These are phyloP conservation scores for Phrynocephalus vlangalii DNA, from an alignment of 2,797 vertebrate genomes.

Conservation along the genomic window DNA sequence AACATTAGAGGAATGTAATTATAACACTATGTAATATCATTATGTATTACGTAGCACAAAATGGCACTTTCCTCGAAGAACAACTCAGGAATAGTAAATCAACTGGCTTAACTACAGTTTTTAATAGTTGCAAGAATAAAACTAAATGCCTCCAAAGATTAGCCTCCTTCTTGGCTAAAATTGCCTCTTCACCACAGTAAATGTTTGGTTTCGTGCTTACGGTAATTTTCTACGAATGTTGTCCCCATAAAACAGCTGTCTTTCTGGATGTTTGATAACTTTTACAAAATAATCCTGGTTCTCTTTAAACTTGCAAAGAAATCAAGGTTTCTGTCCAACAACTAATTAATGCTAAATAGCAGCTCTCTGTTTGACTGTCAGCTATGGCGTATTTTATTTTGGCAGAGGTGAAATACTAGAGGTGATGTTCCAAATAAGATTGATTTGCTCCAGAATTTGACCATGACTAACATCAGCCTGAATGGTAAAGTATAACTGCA, in stretches of 20 bases:
- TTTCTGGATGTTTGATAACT: neutral
- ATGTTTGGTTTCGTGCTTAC: neutral
- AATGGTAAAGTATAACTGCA: constrained; percentile 37
- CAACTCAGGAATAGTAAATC: too few species aligned
- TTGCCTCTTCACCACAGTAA: too few species aligned
- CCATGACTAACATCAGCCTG: neutral
- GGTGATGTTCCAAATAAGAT: constrained; percentile 19
- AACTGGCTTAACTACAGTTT: too few species aligned
- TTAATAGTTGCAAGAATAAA: too few species aligned
- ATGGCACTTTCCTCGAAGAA: too few species aligned
- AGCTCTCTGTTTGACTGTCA: neutral
- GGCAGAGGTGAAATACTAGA: rapidly evolving
- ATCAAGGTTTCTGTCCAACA: constrained; percentile 15
- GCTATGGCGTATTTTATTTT: neutral
- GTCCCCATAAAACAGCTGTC: neutral
- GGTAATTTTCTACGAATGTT: neutral
- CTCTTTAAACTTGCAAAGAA: neutral
- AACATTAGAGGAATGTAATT: too few species aligned
- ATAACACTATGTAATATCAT: too few species aligned
- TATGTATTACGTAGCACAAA: too few species aligned
- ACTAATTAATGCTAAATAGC: neutral
- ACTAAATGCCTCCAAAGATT: too few species aligned
- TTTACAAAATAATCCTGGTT: neutral
- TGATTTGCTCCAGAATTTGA: constrained; percentile 44
- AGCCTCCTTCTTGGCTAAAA: too few species aligned